phyloP scores from a whole-genome alignment of 2,888 invertebrate genomes.

The Ectemnius lituratus region DNA sequence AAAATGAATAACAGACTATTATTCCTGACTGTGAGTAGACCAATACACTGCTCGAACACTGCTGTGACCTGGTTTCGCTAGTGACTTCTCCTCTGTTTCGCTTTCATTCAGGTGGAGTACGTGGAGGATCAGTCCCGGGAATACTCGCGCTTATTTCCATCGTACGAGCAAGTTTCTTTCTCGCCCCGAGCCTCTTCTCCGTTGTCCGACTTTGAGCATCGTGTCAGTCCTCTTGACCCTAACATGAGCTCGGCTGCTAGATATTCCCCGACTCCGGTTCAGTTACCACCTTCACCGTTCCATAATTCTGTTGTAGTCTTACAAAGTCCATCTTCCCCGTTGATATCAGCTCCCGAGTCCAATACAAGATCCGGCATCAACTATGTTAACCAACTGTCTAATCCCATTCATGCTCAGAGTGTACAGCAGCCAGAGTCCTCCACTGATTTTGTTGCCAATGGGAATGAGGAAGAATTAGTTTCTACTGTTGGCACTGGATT shows the following conservation, averaged over 20 bases:
- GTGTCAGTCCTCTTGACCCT: slow-evolving; percentile 75
- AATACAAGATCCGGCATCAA: slow-evolving; percentile 65
- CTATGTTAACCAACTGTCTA: slow-evolving; percentile 66
- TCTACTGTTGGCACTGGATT: slow-evolving; percentile 71
- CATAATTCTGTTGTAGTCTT: slow-evolving; percentile 74
- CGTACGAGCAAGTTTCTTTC: slow-evolving; percentile 74
- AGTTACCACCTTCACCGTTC: slow-evolving; percentile 72
- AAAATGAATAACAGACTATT: slow-evolving; percentile 71
- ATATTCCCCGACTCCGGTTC: slow-evolving; percentile 80
- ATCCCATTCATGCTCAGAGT: slow-evolving; percentile 62
- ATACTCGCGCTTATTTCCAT: slow-evolving; percentile 72
- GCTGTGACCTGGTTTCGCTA: not conserved
- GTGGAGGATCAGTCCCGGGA: slow-evolving; percentile 73
- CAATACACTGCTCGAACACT: not conserved
- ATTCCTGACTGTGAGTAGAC: slow-evolving; percentile 71
- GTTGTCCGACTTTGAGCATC: slow-evolving; percentile 74
- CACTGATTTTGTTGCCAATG: slow-evolving; percentile 69
- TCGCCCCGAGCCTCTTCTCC: slow-evolving; percentile 73
- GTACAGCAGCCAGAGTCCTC: slow-evolving; percentile 63
- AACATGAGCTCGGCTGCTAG: slow-evolving; percentile 81
- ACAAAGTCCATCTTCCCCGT: slow-evolving; percentile 73
- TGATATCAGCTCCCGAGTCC: slow-evolving; percentile 69
- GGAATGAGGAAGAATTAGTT: slow-evolving; percentile 68
- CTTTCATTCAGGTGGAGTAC: slow-evolving; percentile 70
- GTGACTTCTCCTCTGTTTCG: not conserved